Conservation (phyloP, 2,797 vertebrate species). For the Triplophysa bombifrons region DNA sequence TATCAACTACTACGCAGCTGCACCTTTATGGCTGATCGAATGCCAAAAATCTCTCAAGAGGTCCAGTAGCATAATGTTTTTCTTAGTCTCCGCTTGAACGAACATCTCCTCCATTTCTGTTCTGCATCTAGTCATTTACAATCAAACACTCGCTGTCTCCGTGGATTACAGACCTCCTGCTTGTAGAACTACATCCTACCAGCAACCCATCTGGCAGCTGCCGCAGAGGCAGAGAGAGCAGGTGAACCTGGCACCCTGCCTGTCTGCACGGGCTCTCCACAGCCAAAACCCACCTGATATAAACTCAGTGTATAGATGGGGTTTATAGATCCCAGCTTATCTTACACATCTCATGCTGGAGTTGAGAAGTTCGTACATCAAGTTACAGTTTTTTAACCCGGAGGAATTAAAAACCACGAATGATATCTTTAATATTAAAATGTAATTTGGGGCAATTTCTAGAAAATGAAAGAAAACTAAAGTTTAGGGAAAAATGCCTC, state of each 20-base stretch:
- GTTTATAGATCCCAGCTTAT: constrained; percentile 6
- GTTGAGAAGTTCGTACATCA: neutral
- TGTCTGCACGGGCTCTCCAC: constrained; percentile 30
- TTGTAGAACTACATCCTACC: constrained; percentile 32
- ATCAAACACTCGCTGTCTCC: constrained; percentile 30
- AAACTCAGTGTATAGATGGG: constrained; percentile 32
- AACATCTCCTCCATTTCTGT: constrained; percentile 30
- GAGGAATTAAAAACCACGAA: neutral
- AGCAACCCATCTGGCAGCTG: constrained; percentile 47
- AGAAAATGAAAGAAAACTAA: too few relatives aligned
- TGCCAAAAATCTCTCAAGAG: constrained; percentile 19
- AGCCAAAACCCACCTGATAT: constrained; percentile 39
- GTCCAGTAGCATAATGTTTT: constrained; percentile 28
- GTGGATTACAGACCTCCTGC: constrained; percentile 51
- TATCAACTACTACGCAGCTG: neutral
- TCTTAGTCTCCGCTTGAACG: constrained; percentile 21
- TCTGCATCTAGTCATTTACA: constrained; percentile 42
- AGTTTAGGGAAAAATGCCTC: neutral
- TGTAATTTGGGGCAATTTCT: too few relatives aligned
- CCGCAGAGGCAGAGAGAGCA: constrained; percentile 38
- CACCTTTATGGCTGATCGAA: constrained; percentile 9
- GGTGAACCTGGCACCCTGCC: constrained; percentile 38
- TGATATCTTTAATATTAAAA: neutral
- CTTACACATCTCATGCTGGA: neutral
- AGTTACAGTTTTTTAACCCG: neutral